Base-by-base conservation (phyloP, 2,113 vertebrate species). In the Muscicapa adusta region DNA sequence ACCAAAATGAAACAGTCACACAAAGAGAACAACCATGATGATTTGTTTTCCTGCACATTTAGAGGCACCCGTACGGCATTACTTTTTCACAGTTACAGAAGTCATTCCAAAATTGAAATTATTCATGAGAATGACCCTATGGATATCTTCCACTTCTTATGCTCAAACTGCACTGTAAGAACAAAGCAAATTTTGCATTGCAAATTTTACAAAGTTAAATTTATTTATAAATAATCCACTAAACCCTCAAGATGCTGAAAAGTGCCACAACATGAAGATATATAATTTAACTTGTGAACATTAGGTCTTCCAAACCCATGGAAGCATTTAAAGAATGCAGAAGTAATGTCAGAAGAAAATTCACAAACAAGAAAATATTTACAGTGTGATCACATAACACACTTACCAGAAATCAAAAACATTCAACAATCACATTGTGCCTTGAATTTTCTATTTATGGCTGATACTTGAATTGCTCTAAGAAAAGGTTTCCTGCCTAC, bases 351-450 rank as follows among this genome's bases (percentile, higher is more conserved):
- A 89, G 33, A 89, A 85, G 18, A 28, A 81, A 67, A 95, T 28
- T 16, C 43, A 84, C 56, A 71, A 70, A 73, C 31, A 56, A 47
- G 24, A 82, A 92, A 89, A 60, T 54, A 89, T 58, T 89, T 76
- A 68, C 42, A 40, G 12, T 66, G 22, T 0, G 0, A 34, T 81
- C 56, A 92, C 38, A 40, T 12, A 91, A 71, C 0, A 2, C 0
- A 0, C 34, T 56, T 56, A 74, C 0, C 25, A 85, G 36, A 82
- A 72, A 29, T 78, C 31, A 84, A 63, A 87, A 86, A 16, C 15
- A 71, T 47, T 74, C 57, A 86, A 67, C 33, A 77, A 76, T 22
- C 22, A 88, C 40, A 74, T 2, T 60, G n/a, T 8, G 29, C 43
- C 43, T 80, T 88, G 34, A 73, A 43, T 34, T 88, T 71, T 11